These are phyloP conservation scores for Crotalus viridis DNA, from an alignment of 2,113 vertebrate genomes.

Conservation along the genomic window DNA sequence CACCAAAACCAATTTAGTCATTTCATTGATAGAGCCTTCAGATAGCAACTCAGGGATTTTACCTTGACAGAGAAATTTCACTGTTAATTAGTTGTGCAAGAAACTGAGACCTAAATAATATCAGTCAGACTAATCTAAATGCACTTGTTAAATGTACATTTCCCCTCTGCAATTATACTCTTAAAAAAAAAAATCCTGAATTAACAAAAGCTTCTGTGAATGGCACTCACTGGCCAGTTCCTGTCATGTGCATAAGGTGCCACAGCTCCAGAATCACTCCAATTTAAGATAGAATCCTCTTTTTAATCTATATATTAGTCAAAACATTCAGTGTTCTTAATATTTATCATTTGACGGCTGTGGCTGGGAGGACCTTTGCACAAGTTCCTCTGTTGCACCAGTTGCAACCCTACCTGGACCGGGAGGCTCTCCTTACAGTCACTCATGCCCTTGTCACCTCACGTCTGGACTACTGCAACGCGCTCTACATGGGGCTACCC, in stretches of 20 bases:
- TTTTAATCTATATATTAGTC: neutral
- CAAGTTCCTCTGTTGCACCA: no score
- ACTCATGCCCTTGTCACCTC: no score
- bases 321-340: neutral
- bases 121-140: neutral
- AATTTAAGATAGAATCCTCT: neutral
- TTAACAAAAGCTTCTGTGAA: neutral
- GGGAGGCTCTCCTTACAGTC: no score
- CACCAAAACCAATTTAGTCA: slow-evolving; percentile 85
- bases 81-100: neutral
- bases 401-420: no score
- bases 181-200: neutral
- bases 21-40: slow-evolving; percentile 65
- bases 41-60: slow-evolving; percentile 90
- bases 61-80: slow-evolving; percentile 64
- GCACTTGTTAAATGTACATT: neutral
- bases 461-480: no score
- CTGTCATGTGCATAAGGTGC: neutral
- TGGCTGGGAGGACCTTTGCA: no score
- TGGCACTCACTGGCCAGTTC: neutral
- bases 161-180: neutral
- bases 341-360: no score
- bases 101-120: neutral
- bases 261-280: neutral
- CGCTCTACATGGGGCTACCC: no score